These are phyloP conservation scores for Tanytarsus gracilentus DNA, from an alignment of 2,888 invertebrate species.

Conservation along the genomic window DNA sequence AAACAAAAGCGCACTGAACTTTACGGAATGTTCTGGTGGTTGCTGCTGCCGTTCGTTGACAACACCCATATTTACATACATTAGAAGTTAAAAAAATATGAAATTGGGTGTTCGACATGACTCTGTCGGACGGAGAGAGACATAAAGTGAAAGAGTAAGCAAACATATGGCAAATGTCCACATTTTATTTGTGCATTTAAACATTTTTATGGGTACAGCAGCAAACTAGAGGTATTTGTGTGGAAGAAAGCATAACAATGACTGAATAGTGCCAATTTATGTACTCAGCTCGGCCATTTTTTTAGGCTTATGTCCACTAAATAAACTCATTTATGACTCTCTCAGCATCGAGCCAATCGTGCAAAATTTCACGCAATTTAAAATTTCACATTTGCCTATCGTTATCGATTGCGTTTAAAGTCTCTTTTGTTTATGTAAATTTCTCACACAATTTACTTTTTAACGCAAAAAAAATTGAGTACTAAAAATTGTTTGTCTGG, in stretches of 20 bases:
- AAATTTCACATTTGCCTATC: background rate
- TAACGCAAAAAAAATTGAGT: background rate
- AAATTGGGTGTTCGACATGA: conserved; percentile 1
- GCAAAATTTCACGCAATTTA: conserved; percentile 13
- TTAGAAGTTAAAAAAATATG: background rate
- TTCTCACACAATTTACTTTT: background rate
- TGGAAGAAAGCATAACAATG: conserved; percentile 12
- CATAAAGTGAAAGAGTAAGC: background rate
- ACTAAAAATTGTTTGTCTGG: background rate
- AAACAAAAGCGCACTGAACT: conserved; percentile 2
- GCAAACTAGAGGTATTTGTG: background rate
- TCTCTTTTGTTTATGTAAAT: background rate
- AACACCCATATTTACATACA: conserved; percentile 14
- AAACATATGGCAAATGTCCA: conserved; percentile 1
- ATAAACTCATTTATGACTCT: conserved; percentile 12
- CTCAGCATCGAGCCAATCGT: background rate
- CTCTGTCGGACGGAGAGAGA: background rate
- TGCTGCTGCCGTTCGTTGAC: background rate
- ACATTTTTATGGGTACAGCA: background rate
- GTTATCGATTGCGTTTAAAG: background rate
- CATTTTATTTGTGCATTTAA: background rate
- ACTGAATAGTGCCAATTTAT: conserved; percentile 12
- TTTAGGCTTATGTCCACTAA: background rate
- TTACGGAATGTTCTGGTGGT: background rate
- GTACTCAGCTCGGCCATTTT: too few relatives aligned